These are phyloP conservation scores for Drosophila micromelanica DNA, from an alignment of 1,140 invertebrate species.

Conservation along the genomic window DNA sequence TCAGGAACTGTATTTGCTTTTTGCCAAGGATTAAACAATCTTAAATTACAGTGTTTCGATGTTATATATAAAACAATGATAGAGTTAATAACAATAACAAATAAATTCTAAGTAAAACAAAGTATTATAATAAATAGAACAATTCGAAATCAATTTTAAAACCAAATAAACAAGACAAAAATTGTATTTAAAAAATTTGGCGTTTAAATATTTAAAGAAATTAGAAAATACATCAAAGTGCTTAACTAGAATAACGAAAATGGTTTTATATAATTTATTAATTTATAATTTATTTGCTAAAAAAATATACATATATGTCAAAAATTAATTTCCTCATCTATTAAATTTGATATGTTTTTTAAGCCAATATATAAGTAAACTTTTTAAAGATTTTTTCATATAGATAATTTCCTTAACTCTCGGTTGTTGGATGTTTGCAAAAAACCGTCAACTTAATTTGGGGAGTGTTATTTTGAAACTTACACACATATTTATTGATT, in stretches of 20 bases:
- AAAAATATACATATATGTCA: not conserved
- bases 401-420: not conserved
- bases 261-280: no score
- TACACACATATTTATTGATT: slow-evolving; percentile 35
- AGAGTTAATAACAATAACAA: not conserved
- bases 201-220: not conserved
- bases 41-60: not conserved
- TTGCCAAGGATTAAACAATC: not conserved
- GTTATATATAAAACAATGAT: slow-evolving; percentile 11
- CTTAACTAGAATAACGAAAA: no score
- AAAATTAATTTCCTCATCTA: not conserved
- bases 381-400: not conserved
- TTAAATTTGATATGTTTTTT: not conserved
- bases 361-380: not conserved
- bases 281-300: no score
- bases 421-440: no score
- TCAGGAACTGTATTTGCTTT: slow-evolving; percentile 6
- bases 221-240: not conserved
- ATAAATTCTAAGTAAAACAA: not conserved
- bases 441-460: not conserved
- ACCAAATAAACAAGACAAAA: not conserved
- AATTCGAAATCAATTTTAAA: not conserved
- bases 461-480: not conserved
- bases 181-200: not conserved
- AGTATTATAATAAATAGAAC: not conserved